Percentiles rank a stretch among this genome's conserved stretches.
Evolutionary conservation across 2,888 invertebrate genomes (phyloP).

Genomic region (Xestia c-nigrum): DNA sequence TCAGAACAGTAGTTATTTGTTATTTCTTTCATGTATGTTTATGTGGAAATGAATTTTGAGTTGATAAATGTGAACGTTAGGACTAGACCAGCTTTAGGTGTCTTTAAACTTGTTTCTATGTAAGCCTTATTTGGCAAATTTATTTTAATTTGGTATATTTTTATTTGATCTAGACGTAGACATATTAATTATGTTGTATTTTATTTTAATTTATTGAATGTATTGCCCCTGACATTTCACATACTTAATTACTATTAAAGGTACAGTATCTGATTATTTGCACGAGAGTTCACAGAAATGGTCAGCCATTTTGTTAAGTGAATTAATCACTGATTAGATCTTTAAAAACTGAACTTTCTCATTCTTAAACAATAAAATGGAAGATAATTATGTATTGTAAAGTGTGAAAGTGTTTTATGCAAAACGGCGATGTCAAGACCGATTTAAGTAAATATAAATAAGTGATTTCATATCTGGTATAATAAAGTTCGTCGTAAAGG

Average conservation of each 20-base stretch:
- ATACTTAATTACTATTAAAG: background rate
- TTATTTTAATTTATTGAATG: background rate
- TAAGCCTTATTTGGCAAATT: background rate
- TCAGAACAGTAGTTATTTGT: conserved; percentile 11
- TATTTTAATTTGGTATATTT: background rate
- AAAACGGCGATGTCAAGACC: conserved; percentile 21
- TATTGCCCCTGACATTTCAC: conserved; percentile 43
- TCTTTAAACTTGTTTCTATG: background rate
- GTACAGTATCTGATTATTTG: conserved; percentile 5
- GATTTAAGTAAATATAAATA: conserved; percentile 23
- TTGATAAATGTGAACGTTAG: background rate
- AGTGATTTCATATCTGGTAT: conserved; percentile 32
- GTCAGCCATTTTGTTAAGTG: conserved; percentile 30
- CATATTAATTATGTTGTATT: background rate
- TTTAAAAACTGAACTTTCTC: conserved; percentile 31
- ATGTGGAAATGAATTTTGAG: background rate
- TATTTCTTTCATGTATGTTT: conserved; percentile 4
- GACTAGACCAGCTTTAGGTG: background rate
- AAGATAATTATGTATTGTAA: conserved; percentile 22
- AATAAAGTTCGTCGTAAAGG: conserved; percentile 34
- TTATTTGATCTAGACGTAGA: background rate
- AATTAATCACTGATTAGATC: conserved; percentile 40
- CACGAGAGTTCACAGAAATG: conserved; percentile 13
- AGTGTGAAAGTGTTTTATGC: conserved; percentile 41
- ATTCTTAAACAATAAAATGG: conserved; percentile 47